phyloP scores from a whole-genome alignment of 1,140 invertebrate genomes.

The Sipha flava region DNA sequence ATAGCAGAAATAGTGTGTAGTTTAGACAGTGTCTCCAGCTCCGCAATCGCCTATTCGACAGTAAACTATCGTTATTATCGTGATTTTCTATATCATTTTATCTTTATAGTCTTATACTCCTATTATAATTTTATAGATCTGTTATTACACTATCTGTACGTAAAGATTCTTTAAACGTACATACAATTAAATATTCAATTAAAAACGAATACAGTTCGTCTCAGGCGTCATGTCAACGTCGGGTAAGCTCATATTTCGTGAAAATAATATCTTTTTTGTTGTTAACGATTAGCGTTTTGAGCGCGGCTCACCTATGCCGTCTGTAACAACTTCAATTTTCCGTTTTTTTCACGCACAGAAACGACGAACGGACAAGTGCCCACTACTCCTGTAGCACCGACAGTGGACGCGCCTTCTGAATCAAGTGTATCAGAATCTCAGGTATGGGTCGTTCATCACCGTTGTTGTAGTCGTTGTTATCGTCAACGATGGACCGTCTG shows the following conservation, averaged over 20 bases:
- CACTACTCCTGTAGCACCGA: background rate
- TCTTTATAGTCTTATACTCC: no score
- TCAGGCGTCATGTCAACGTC: constrained; percentile 4
- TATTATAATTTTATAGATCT: no score
- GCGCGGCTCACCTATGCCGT: background rate
- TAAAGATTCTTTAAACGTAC: no score
- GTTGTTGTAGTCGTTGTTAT: no score
- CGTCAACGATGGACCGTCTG: no score
- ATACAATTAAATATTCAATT: no score
- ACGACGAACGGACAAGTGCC: background rate
- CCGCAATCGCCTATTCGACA: background rate
- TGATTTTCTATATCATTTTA: no score
- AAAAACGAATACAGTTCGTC: no score
- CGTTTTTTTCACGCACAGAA: background rate
- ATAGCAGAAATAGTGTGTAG: constrained; percentile 46
- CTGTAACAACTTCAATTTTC: background rate
- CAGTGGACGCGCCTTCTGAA: background rate
- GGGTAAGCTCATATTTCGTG: background rate
- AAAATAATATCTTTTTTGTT: no score
- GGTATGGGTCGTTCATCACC: background rate
- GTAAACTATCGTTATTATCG: no score
- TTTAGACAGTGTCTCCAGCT: background rate
- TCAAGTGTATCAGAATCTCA: constrained; percentile 13
- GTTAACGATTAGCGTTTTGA: background rate
- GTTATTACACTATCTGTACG: no score